phyloP scores from a whole-genome alignment of 2,888 invertebrate genomes.

The Agonopterix heracliana region DNA sequence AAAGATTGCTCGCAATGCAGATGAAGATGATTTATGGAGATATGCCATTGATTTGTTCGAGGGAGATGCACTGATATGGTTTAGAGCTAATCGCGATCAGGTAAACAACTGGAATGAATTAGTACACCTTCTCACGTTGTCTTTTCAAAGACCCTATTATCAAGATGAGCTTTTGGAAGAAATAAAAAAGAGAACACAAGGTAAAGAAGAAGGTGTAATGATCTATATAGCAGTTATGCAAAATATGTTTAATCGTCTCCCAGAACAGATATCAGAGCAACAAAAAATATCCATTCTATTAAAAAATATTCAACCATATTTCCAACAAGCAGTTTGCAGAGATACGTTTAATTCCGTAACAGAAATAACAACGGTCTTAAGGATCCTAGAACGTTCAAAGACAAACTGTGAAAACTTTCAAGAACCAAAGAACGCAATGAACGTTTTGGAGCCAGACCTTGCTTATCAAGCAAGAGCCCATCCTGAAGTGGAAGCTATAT shows the following conservation, averaged over 20 bases:
- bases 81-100: slow-evolving; percentile 1
- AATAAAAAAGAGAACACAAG: slow-evolving; percentile 6
- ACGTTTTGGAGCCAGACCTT: slow-evolving; percentile 6
- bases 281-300: slow-evolving; percentile 6
- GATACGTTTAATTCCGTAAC: neutral
- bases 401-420: slow-evolving; percentile 9
- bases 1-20: slow-evolving; percentile 6
- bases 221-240: slow-evolving; percentile 4
- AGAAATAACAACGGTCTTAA: neutral
- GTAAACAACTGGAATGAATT: neutral
- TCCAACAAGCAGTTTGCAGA: slow-evolving; percentile 5
- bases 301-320: slow-evolving; percentile 11
- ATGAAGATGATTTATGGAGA: slow-evolving; percentile 3
- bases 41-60: slow-evolving; percentile 7
- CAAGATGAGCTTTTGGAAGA: slow-evolving; percentile 7
- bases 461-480: neutral
- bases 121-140: neutral
- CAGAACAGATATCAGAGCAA: neutral
- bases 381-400: slow-evolving; percentile 6
- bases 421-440: slow-evolving; percentile 2
- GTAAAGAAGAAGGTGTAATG: neutral
- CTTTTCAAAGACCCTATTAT: slow-evolving; percentile 5
- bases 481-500: neutral
- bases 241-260: slow-evolving; percentile 7
- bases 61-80: slow-evolving; percentile 6